Percentiles rank a stretch among this genome's conserved stretches.
phyloP scores from a whole-genome alignment of 2,888 invertebrate species.

The Drosophila multiciliata region DNA sequence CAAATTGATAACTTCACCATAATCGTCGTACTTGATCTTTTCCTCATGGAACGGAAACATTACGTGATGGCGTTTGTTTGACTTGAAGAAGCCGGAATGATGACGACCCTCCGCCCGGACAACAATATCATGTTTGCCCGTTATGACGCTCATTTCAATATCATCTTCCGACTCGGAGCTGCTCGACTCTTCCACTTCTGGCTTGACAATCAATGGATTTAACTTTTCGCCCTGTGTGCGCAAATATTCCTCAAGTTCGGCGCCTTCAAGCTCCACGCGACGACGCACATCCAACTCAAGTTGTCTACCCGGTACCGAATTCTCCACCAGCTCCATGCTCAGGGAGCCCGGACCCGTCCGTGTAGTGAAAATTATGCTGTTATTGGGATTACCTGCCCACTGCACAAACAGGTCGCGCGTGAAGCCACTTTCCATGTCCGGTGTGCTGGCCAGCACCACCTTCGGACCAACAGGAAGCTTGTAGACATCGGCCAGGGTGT shows the following conservation, averaged over 20 bases:
- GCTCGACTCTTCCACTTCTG: slow-evolving; percentile 88
- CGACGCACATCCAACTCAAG: slow-evolving; percentile 90
- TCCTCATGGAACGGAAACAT: slow-evolving; percentile 98
- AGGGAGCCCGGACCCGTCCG: slow-evolving; percentile 93
- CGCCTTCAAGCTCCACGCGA: slow-evolving; percentile 90
- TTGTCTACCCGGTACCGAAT: slow-evolving; percentile 89
- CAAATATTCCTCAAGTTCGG: slow-evolving; percentile 91
- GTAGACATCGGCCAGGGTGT: slow-evolving; percentile 93
- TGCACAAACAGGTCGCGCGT: slow-evolving; percentile 96
- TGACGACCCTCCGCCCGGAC: slow-evolving; percentile 90
- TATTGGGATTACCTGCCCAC: slow-evolving; percentile 96
- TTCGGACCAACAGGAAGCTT: slow-evolving; percentile 94
- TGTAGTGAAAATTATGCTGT: slow-evolving; percentile 97
- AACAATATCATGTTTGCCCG: slow-evolving; percentile 94
- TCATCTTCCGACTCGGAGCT: slow-evolving; percentile 94
- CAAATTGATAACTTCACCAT: slow-evolving; percentile 96
- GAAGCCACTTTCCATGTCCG: slow-evolving; percentile 98
- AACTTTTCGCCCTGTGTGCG: slow-evolving; percentile 88
- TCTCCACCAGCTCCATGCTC: slow-evolving; percentile 91
- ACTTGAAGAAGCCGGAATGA: slow-evolving; percentile 93
- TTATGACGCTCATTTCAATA: slow-evolving; percentile 93
- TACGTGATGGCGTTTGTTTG: slow-evolving; percentile 95
- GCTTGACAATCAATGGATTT: slow-evolving; percentile 82
- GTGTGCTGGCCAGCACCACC: slow-evolving; percentile 97
- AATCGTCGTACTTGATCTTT: slow-evolving; percentile 96